Evolutionary conservation across 2,797 vertebrate species (phyloP).

Genomic region (Malacoraja senta): DNA sequence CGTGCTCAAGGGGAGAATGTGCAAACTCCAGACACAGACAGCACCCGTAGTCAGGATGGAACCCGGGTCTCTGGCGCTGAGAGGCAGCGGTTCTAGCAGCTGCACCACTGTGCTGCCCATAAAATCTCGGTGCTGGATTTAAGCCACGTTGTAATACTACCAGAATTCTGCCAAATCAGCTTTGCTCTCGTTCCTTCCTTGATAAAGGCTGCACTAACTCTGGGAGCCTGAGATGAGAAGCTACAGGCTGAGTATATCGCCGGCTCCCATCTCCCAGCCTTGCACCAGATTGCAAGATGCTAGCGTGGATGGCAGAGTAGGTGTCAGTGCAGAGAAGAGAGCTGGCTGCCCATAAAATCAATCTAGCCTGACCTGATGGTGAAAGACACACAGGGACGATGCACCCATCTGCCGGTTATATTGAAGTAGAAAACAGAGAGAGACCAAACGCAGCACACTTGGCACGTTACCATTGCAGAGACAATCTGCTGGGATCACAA

Average conservation of each 20-base stretch:
- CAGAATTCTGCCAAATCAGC: background rate
- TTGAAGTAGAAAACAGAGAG: background rate
- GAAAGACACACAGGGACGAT: background rate
- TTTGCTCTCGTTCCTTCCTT: background rate
- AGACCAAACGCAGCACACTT: background rate
- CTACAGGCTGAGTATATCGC: background rate
- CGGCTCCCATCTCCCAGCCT: background rate
- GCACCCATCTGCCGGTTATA: background rate
- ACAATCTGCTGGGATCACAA: constrained; percentile 4
- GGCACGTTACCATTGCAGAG: background rate
- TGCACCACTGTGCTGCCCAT: no score
- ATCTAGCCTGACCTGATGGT: background rate
- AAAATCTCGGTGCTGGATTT: background rate
- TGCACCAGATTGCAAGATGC: background rate
- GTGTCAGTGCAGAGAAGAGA: background rate
- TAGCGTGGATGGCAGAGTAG: background rate
- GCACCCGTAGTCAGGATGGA: no score
- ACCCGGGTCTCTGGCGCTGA: no score
- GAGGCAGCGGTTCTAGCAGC: no score
- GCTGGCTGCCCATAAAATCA: background rate
- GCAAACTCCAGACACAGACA: no score
- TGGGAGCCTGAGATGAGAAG: background rate
- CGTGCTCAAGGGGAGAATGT: no score
- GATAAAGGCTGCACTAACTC: background rate
- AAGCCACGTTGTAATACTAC: background rate